Evolutionary conservation across 1,140 invertebrate genomes (phyloP), one percentile per base, ranked within the genome.

Genomic region (Chymomyza costata): DNA sequence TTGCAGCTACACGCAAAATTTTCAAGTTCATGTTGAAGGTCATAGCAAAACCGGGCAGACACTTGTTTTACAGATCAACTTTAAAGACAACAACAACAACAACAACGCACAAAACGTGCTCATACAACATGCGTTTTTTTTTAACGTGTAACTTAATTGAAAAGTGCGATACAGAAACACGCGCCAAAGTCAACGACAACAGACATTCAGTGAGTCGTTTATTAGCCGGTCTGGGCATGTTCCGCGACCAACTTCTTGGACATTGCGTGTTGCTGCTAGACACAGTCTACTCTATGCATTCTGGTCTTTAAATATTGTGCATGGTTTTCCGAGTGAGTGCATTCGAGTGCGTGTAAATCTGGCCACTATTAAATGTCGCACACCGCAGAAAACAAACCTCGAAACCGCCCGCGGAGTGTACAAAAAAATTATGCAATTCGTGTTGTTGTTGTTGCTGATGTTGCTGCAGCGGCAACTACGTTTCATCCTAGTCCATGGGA

Each of bases 141-240:
- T n/a, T n/a, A n/a, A n/a, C n/a, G 71, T n/a, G n/a, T 80, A 71
- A 71, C 57, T 71, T 71, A 76, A 76, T 76, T 71, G 73, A 76
- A 71, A 76, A 76, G 71, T 76, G 73, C 71, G 71, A 71, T 66
- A 80, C 73, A n/a, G n/a, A n/a, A n/a, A 76, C 73, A 80, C 71
- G 73, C 73, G 73, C 62, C 66, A 71, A 70, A 48, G n/a, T n/a
- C n/a, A n/a, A n/a, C n/a, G n/a, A n/a, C n/a, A n/a, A n/a, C n/a
- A n/a, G n/a, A n/a, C n/a, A n/a, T n/a, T n/a, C n/a, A n/a, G n/a
- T n/a, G n/a, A n/a, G n/a, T n/a, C n/a, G n/a, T n/a, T n/a, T n/a
- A n/a, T n/a, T n/a, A n/a, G n/a, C n/a, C n/a, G n/a, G n/a, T n/a
- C n/a, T n/a, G n/a, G n/a, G n/a, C n/a, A n/a, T n/a, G n/a, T n/a